Evolutionary conservation across 2,888 invertebrate genomes (phyloP).

Genomic region (Melipona bicolor): DNA sequence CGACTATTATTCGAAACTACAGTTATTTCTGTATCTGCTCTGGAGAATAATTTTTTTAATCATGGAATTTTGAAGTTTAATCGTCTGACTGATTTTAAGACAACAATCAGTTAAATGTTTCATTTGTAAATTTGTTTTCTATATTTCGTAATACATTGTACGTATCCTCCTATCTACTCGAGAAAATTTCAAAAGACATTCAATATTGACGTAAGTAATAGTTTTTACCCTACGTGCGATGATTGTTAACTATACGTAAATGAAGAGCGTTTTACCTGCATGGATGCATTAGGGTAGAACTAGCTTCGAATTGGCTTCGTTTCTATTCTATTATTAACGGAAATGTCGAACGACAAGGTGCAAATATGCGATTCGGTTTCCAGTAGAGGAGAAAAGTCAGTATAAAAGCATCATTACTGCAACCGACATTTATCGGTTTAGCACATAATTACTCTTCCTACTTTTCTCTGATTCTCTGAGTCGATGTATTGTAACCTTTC

Average conservation of each 20-base stretch:
- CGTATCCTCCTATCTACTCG: constrained; percentile 12
- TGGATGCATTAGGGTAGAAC: constrained; percentile 49
- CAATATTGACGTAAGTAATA: constrained; percentile 58
- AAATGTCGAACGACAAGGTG: constrained; percentile 47
- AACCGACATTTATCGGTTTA: constrained; percentile 57
- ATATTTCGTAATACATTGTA: not conserved
- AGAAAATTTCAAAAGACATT: constrained; percentile 52
- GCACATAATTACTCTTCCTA: constrained; percentile 61
- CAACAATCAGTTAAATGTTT: no score
- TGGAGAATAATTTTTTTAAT: constrained; percentile 11
- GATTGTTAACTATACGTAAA: constrained; percentile 26
- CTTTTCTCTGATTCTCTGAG: not conserved
- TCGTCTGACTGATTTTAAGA: not conserved
- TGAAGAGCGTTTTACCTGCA: constrained; percentile 38
- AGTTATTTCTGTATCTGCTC: not conserved
- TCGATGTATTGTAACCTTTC: constrained; percentile 5
- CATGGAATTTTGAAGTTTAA: not conserved
- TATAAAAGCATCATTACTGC: constrained; percentile 53
- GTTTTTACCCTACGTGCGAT: constrained; percentile 53
- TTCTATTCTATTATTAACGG: constrained; percentile 65
- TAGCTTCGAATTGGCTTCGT: constrained; percentile 66
- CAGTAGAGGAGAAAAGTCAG: constrained; percentile 23
- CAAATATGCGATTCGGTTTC: constrained; percentile 51
- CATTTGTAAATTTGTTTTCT: no score
- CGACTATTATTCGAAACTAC: constrained; percentile 8